phyloP scores from a whole-genome alignment of 2,113 vertebrate species.

The Sinocyclocheilus anophthalmus region DNA sequence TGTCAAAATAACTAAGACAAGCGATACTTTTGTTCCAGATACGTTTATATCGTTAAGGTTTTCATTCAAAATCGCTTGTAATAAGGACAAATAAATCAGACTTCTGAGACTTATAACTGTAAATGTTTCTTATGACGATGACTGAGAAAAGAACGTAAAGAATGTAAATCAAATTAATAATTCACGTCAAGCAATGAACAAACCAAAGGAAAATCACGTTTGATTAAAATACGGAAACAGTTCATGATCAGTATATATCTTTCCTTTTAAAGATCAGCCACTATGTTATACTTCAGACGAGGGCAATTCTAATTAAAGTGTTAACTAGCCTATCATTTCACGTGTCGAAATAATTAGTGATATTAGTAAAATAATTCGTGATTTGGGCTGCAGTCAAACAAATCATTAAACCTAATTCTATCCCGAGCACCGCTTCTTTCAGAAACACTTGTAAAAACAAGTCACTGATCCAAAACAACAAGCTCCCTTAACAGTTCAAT shows the following conservation, averaged over 20 bases:
- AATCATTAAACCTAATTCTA: neutral
- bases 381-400: neutral
- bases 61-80: neutral
- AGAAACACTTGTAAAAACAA: conserved; percentile 14
- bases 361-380: neutral
- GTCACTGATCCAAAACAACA: conserved; percentile 17
- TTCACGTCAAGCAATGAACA: neutral
- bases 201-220: neutral
- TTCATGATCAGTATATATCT: neutral
- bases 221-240: neutral
- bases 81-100: neutral
- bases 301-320: neutral
- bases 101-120: neutral
- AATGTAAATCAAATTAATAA: neutral
- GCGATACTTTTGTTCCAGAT: neutral
- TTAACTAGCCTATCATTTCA: neutral
- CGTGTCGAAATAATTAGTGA: neutral
- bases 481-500: neutral
- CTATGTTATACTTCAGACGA: neutral
- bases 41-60: neutral
- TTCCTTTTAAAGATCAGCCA: neutral
- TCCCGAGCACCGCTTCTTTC: conserved; percentile 1
- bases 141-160: neutral
- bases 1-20: neutral
- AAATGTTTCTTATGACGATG: neutral